Conservation (phyloP, 2,797 vertebrate species). For the Sternotherus odoratus region DNA sequence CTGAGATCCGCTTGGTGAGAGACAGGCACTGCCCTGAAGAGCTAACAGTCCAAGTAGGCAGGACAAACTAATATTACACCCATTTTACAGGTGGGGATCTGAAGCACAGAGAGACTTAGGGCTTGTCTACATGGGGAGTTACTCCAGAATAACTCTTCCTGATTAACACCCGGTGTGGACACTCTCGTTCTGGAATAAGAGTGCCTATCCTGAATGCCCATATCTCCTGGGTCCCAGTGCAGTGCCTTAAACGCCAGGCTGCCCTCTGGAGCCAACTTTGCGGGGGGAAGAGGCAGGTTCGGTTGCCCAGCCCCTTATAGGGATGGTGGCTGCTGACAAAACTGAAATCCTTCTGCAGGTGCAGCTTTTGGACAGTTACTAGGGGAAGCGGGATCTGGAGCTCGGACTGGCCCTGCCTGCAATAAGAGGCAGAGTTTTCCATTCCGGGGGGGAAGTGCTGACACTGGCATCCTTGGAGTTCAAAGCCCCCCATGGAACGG, state of each 20-base stretch:
- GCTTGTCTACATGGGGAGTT: not conserved
- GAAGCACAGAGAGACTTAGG: not conserved
- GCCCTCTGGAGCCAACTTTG: not conserved
- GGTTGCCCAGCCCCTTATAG: not conserved
- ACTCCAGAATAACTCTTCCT: not conserved
- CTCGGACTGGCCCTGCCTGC: not conserved
- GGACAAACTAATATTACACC: not conserved
- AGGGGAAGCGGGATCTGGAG: fast-evolving
- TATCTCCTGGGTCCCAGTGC: not conserved
- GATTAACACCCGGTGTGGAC: not conserved
- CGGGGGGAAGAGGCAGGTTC: not conserved
- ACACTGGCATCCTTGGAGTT: not conserved
- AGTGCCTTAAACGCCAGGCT: not conserved
- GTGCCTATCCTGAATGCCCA: not conserved
- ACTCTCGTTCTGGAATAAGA: not conserved
- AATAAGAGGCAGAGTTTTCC: not conserved
- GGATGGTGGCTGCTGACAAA: not conserved
- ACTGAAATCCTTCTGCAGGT: not conserved
- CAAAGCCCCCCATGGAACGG: not conserved
- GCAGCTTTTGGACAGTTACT: fast-evolving
- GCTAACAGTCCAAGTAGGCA: not conserved
- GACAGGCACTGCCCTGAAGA: not conserved
- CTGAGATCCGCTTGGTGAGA: not conserved
- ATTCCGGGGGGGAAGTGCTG: not conserved
- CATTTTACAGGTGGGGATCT: not conserved